These are phyloP conservation scores for Myrmecophaga tridactyla DNA, from an alignment of 2,113 vertebrate genomes.

Conservation along the genomic window DNA sequence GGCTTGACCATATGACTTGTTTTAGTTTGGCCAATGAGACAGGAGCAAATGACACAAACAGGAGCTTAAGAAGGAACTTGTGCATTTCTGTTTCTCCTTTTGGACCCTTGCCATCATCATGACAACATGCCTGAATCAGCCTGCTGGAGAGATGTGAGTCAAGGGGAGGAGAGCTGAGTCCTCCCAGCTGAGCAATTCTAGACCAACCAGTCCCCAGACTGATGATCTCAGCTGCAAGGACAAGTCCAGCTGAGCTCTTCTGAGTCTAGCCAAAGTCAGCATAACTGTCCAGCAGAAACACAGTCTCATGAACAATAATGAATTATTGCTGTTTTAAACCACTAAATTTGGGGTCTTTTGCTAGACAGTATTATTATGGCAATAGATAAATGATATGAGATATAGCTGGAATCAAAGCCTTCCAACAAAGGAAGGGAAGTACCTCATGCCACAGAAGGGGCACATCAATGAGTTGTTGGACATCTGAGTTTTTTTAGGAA, in stretches of 20 bases:
- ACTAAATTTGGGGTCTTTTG: neutral
- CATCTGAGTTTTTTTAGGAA: neutral
- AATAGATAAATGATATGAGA: rapidly evolving
- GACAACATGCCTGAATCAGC: neutral
- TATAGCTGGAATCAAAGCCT: rapidly evolving
- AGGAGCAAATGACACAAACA: neutral
- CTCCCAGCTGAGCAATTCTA: rapidly evolving
- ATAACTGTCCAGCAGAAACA: rapidly evolving
- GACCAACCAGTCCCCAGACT: neutral
- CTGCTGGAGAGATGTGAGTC: too few species aligned
- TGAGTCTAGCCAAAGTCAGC: neutral
- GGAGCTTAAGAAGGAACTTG: neutral
- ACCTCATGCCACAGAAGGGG: rapidly evolving
- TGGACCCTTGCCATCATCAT: neutral
- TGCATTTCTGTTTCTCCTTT: neutral
- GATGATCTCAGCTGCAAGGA: rapidly evolving
- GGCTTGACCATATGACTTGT: neutral
- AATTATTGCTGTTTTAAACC: too few species aligned
- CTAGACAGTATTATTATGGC: rapidly evolving
- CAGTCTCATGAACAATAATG: rapidly evolving
- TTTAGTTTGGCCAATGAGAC: too few species aligned
- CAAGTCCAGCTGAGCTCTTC: neutral
- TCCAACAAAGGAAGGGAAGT: rapidly evolving
- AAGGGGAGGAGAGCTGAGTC: neutral
- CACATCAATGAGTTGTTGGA: neutral